Evolutionary conservation across 37 sponge, comb jelly and placozoan species (phyloP), one percentile per base, ranked within the genome.

Genomic region (Bolinopsis microptera): DNA sequence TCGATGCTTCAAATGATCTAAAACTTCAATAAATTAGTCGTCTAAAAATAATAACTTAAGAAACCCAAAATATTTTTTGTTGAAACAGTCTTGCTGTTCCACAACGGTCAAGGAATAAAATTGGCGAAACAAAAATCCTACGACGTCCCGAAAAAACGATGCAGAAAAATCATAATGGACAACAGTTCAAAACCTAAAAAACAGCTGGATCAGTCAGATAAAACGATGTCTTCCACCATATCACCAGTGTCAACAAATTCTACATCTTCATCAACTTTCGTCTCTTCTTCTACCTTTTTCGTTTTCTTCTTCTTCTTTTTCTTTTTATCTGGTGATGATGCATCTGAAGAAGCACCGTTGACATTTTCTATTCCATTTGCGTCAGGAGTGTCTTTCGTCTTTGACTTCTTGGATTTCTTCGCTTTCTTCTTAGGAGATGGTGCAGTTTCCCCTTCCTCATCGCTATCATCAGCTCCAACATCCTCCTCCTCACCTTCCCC

Each of bases 221-320:
- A 41, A 28, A 86, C 90, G 2, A 86, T 41, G 22, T 86, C 90
- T 86, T 86, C 90, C 34, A 86, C 90, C 13, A 39, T 24, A 41
- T 86, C 90, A 5, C 61, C 90, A 27, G 48, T 27, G 18, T 77
- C 80, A 35, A 35, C 35, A 28, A 77, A 27, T 16, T 77, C 80
- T 35, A 16, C 32, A 39, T 8, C 13, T 38, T 86, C 90, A 24
- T 35, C 18, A 39, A 16, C 36, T 0, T 9, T 5, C 1, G 61
- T 39, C 61, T 21, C n/a, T 1, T 16, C 2, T 41, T 86, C 61
- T 25, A 39, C 39, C 61, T 16, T 40, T 38, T 86, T 86, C 28
- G 37, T 86, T 30, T 40, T 41, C 27, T 86, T 41, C 48, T 86
- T 86, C 82, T 80, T 80, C 24, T 86, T 86, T 3, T 23, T 3